Evolutionary conservation across 2,888 invertebrate species (phyloP).

Genomic region (Gymnoscelis rufifasciata): DNA sequence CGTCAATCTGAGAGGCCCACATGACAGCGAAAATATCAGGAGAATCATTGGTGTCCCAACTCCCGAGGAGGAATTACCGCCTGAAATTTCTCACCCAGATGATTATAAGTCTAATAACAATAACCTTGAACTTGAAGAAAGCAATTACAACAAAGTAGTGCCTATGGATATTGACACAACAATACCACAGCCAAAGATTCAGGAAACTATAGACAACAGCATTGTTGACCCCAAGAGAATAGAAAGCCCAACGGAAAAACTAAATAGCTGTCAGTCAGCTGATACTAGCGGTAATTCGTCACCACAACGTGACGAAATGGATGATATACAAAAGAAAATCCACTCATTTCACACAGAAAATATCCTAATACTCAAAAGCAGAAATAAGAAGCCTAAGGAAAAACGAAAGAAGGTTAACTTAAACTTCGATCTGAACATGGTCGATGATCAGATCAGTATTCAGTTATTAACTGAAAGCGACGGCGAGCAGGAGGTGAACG

Average conservation of each 20-base stretch:
- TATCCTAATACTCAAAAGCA: constrained; percentile 79
- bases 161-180: constrained; percentile 72
- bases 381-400: constrained; percentile 79
- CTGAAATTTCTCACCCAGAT: constrained; percentile 50
- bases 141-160: constrained; percentile 60
- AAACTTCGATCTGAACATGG: constrained; percentile 75
- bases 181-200: constrained; percentile 59
- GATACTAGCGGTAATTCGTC: constrained; percentile 75
- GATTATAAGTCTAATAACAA: constrained; percentile 59
- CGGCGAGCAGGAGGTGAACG: constrained; percentile 53
- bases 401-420: constrained; percentile 76
- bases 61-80: constrained; percentile 59
- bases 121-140: constrained; percentile 58
- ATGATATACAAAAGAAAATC: constrained; percentile 81
- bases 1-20: constrained; percentile 58
- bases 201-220: constrained; percentile 50
- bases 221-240: constrained; percentile 48
- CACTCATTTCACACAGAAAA: constrained; percentile 82
- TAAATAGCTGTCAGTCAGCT: constrained; percentile 61
- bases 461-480: constrained; percentile 65
- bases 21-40: constrained; percentile 63
- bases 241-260: constrained; percentile 61
- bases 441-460: constrained; percentile 74
- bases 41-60: constrained; percentile 69
- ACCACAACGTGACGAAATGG: constrained; percentile 76